Conservation (phyloP, 2,797 vertebrate species). For the Strix occidentalis region DNA sequence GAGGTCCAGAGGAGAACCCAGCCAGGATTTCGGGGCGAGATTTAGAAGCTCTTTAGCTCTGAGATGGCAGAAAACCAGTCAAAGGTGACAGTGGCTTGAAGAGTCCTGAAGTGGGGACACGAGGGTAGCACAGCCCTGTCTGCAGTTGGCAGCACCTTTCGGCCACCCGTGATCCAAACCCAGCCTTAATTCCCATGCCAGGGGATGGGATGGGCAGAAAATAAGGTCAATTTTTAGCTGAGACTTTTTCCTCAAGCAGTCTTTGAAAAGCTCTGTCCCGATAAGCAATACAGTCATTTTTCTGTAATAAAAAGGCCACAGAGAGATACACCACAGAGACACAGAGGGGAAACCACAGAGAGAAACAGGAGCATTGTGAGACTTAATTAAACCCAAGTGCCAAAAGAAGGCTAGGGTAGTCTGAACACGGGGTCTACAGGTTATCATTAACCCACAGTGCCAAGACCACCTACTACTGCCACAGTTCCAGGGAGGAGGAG, state of each 20-base stretch:
- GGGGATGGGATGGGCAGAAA: neutral
- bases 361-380: neutral
- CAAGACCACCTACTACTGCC: neutral
- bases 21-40: neutral
- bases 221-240: neutral
- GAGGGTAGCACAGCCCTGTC: neutral
- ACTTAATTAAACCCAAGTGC: neutral
- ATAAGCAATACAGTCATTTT: neutral
- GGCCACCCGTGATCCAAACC: neutral
- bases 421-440: neutral
- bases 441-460: neutral
- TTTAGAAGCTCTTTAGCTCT: slow-evolving; percentile 32
- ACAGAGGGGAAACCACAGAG: neutral
- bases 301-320: neutral
- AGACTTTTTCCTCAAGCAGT: neutral
- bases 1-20: slow-evolving; percentile 4
- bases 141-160: neutral
- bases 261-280: neutral
- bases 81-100: neutral
- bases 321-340: neutral
- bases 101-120: neutral
- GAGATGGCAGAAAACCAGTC: neutral
- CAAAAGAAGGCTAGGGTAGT: neutral
- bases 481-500: neutral
- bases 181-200: neutral